These are phyloP conservation scores for Oscheius sp. DNA, from an alignment of 2,888 invertebrate species.

Conservation along the genomic window DNA sequence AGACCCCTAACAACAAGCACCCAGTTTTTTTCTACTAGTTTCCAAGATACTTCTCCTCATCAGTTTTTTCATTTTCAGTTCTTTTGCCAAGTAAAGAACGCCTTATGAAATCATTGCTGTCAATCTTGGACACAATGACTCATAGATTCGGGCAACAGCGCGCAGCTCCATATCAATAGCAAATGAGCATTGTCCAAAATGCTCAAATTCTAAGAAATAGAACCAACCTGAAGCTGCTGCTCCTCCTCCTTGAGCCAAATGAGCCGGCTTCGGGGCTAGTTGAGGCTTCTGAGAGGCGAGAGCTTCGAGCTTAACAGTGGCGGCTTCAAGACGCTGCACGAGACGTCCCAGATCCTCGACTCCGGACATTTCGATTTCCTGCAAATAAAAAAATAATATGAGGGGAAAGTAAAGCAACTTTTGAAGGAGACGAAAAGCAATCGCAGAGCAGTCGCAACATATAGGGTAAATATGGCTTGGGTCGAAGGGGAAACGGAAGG, in stretches of 20 bases:
- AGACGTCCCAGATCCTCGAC: constrained; percentile 34
- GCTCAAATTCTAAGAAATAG: neutral
- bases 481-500: neutral
- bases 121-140: no score
- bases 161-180: constrained; percentile 1
- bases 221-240: constrained; percentile 19
- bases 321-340: constrained; percentile 46
- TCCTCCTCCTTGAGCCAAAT: constrained; percentile 34
- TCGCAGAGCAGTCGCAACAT: constrained; percentile 30
- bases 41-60: no score
- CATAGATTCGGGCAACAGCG: no score
- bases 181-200: neutral
- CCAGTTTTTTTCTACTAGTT: no score
- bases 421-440: constrained; percentile 15
- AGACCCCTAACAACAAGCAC: no score
- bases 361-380: constrained; percentile 16
- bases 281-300: constrained; percentile 63
- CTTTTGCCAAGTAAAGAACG: no score
- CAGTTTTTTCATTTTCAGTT: no score
- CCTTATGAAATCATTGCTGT: no score
- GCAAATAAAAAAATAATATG: neutral
- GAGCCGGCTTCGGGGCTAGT: constrained; percentile 66
- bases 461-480: constrained; percentile 24
- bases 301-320: constrained; percentile 62
- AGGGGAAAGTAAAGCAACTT: neutral